Conservation (phyloP, 2,888 invertebrate genomes). For the Dichetophora obliterata region DNA sequence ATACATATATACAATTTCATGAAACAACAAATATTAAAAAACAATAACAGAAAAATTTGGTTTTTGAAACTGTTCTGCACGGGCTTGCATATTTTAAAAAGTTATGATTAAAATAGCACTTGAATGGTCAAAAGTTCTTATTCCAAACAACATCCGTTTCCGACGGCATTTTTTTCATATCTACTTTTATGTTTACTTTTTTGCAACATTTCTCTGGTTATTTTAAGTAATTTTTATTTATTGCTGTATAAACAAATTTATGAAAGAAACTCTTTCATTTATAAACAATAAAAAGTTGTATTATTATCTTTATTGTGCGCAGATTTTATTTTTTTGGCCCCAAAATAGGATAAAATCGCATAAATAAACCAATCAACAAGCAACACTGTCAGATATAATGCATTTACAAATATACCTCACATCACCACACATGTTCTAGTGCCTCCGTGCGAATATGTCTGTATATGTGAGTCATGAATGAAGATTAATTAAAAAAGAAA, state of each 20-base stretch:
- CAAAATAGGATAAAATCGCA: neutral
- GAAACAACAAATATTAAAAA: no score
- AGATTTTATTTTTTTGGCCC: constrained; percentile 13
- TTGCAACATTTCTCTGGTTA: neutral
- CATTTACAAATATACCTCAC: neutral
- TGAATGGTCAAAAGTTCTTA: constrained; percentile 2
- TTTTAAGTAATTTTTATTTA: neutral
- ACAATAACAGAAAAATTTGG: no score
- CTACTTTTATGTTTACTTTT: neutral
- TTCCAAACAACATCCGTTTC: constrained; percentile 19
- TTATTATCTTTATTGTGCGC: constrained; percentile 28
- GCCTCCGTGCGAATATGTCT: neutral
- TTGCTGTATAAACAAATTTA: constrained; percentile 12
- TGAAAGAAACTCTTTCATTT: constrained; percentile 6
- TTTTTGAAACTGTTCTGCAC: no score
- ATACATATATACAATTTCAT: no score
- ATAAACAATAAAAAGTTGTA: neutral
- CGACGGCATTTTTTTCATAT: neutral
- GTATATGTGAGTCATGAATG: constrained; percentile 26
- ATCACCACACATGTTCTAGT: neutral
- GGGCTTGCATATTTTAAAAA: neutral
- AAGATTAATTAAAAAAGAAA: constrained; percentile 31
- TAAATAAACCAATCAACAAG: constrained; percentile 4
- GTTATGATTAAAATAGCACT: no score
- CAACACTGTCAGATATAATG: constrained; percentile 14